These are phyloP conservation scores for Pachypeltis micranthus DNA, from an alignment of 1,140 invertebrate species.

Conservation along the genomic window DNA sequence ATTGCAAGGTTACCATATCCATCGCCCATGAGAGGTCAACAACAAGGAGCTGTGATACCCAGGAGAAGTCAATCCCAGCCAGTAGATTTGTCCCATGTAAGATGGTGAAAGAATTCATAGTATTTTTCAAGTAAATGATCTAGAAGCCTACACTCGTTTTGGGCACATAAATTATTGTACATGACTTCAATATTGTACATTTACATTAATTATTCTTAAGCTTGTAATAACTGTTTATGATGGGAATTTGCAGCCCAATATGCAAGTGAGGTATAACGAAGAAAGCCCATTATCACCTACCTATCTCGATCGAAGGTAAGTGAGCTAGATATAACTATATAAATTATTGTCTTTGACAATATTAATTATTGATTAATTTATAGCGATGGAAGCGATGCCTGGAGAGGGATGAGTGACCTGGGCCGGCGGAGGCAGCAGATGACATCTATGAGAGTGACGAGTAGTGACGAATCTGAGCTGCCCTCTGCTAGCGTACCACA, in stretches of 20 bases:
- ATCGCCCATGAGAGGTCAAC: slow-evolving; percentile 10
- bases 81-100: slow-evolving; percentile 35
- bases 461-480: slow-evolving; percentile 24
- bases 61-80: slow-evolving; percentile 41
- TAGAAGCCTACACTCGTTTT: too few relatives aligned
- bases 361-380: background rate
- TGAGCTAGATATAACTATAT: background rate
- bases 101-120: too few relatives aligned
- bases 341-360: background rate
- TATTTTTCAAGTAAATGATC: too few relatives aligned
- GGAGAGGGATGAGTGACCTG: slow-evolving; percentile 12
- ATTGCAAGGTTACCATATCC: slow-evolving; percentile 21
- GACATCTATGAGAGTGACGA: slow-evolving; percentile 20
- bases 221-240: too few relatives aligned
- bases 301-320: background rate
- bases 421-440: slow-evolving; percentile 26
- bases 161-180: too few relatives aligned
- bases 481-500: slow-evolving; percentile 14
- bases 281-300: background rate
- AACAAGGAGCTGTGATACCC: slow-evolving; percentile 27
- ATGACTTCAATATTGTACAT: too few relatives aligned
- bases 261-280: slow-evolving; percentile 8
- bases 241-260: too few relatives aligned
- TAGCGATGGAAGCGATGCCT: slow-evolving; percentile 17
- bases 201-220: too few relatives aligned